A percentile compares a stretch with the other conserved stretches of the same genome.
Evolutionary conservation across 1,140 invertebrate genomes (phyloP).

Genomic region (Chionoecetes opilio): DNA sequence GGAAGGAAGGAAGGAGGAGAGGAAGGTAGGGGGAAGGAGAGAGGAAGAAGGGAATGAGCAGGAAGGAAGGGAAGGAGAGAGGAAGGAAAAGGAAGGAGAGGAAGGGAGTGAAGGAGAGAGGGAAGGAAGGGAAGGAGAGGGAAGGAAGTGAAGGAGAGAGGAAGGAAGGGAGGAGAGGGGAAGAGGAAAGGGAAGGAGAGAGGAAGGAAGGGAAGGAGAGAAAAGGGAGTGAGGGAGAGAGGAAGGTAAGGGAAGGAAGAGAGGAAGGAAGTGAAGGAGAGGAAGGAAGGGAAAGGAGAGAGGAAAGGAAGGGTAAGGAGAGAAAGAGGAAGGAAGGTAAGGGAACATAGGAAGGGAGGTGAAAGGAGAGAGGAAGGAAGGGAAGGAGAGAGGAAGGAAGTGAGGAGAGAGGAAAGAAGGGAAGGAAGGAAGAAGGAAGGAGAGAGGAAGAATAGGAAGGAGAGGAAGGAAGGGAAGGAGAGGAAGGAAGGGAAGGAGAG

Average conservation of each 20-base stretch:
- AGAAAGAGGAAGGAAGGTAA: neutral
- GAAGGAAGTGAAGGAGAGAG: neutral
- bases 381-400: neutral
- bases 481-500: too few relatives aligned
- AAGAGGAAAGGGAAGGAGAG: neutral
- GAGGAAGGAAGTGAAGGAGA: neutral
- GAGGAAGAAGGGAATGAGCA: neutral
- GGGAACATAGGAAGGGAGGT: neutral
- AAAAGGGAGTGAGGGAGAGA: neutral
- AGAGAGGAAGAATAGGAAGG: too few relatives aligned
- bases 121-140: neutral
- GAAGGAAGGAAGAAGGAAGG: neutral
- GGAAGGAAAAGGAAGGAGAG: neutral
- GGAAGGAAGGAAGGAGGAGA: neutral
- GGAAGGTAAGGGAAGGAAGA: neutral
- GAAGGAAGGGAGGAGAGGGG: neutral
- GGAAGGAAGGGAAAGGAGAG: neutral
- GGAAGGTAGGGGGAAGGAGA: neutral
- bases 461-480: too few relatives aligned
- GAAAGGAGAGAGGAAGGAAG: neutral
- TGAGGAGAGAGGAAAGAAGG: neutral
- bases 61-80: too few relatives aligned
- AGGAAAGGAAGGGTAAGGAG: neutral
- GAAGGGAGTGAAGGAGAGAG: neutral
- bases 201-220: neutral